These are phyloP conservation scores for Hylyphantes graminicola DNA, from an alignment of 1,140 invertebrate genomes.

Conservation along the genomic window DNA sequence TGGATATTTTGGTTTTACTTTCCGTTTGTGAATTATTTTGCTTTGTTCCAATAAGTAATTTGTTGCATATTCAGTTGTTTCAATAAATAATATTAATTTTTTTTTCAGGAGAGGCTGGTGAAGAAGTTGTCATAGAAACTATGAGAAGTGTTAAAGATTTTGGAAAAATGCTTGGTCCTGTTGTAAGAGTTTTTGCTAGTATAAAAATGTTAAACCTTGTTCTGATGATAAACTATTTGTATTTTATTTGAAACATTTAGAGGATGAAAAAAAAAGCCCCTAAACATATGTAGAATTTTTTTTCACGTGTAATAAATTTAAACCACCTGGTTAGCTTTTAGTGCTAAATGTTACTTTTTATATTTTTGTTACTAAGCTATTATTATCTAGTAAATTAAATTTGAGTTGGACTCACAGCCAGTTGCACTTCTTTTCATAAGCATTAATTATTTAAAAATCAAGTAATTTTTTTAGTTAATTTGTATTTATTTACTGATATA, in stretches of 20 bases:
- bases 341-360: too few species aligned
- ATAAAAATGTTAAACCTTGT: neutral
- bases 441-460: neutral
- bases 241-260: too few species aligned
- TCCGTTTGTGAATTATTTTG: neutral
- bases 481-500: neutral
- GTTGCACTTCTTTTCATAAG: neutral
- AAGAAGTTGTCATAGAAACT: slow-evolving; percentile 46
- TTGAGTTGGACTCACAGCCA: too few species aligned
- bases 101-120: slow-evolving; percentile 61
- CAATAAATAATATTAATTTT: neutral
- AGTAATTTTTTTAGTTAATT: neutral
- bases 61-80: neutral
- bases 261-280: too few species aligned
- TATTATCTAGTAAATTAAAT: too few species aligned
- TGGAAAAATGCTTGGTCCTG: slow-evolving; percentile 82
- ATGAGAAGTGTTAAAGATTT: slow-evolving; percentile 72
- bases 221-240: too few species aligned
- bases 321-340: too few species aligned
- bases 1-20: neutral
- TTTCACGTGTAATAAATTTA: too few species aligned
- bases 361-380: too few species aligned
- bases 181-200: slow-evolving; percentile 71
- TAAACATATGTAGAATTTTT: neutral
- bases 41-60: neutral